phyloP scores from a whole-genome alignment of 2,888 invertebrate species.

The Orthosia incerta region DNA sequence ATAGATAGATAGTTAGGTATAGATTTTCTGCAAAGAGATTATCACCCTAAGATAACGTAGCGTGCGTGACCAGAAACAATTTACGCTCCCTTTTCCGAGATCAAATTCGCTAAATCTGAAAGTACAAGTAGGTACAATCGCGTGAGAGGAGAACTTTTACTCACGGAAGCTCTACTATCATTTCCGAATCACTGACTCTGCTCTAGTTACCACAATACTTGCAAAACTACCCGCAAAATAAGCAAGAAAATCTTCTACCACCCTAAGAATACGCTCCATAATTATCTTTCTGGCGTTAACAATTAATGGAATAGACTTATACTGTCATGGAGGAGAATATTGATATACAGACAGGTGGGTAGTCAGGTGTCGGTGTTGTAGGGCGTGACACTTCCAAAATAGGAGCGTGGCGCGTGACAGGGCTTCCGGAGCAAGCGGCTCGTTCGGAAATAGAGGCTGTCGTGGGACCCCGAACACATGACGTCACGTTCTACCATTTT shows the following conservation, averaged over 20 bases:
- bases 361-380: slow-evolving; percentile 29
- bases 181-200: slow-evolving; percentile 45
- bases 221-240: slow-evolving; percentile 32
- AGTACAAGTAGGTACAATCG: slow-evolving; percentile 19
- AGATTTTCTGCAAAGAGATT: neutral
- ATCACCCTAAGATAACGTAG: neutral
- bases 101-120: slow-evolving; percentile 15
- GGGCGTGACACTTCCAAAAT: slow-evolving; percentile 63
- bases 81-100: neutral
- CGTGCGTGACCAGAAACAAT: neutral
- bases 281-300: slow-evolving; percentile 9
- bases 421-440: slow-evolving; percentile 73
- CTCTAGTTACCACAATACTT: slow-evolving; percentile 33
- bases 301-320: slow-evolving; percentile 24
- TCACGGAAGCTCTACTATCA: slow-evolving; percentile 41
- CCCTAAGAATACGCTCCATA: slow-evolving; percentile 8
- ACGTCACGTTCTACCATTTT: slow-evolving; percentile 62
- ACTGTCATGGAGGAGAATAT: slow-evolving; percentile 18
- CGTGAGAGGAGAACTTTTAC: slow-evolving; percentile 34
- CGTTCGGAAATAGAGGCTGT: slow-evolving; percentile 84
- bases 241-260: slow-evolving; percentile 27
- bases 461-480: slow-evolving; percentile 65
- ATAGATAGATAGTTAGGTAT: too few relatives aligned
- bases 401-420: slow-evolving; percentile 69
- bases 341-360: slow-evolving; percentile 40